Base-by-base conservation (phyloP, 2,797 vertebrate species). In the Malurus splendens region DNA sequence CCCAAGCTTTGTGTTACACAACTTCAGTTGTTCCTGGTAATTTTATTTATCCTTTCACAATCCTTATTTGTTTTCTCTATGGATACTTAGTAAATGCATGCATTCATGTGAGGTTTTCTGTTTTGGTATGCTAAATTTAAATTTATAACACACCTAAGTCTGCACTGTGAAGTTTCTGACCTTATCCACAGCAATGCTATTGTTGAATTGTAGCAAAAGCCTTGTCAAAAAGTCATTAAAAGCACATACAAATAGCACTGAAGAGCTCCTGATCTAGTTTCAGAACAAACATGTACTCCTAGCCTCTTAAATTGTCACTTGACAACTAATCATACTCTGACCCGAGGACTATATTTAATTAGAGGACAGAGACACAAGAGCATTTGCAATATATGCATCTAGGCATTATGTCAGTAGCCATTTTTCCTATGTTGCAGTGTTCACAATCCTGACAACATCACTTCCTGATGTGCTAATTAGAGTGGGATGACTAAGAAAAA, bases 351-450 rank as follows among this genome's bases (percentile, higher is more conserved):
- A 38, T 68, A 87, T 86, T 94, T 96, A 95, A 96, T 95, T 94
- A 94, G 89, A 87, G 67, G 82, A 94, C 54, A 81, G 74, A 6
- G 5, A 76, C 72, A 78, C 41, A 51, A 64, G 78, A 93, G 32
- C 41, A 71, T 91, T 94, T 93, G 66, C 70, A 82, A 82, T 92
- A 54, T 74, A 96, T 94, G 86, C 85, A 86, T 95, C 48, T 71
- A 95, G 94, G 85, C 93, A 95, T 60, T 66, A 32, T 95, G 93
- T 96, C 96, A 96, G 87, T 50, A 90, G 45, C 54, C 51, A 90
- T 96, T 95, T 88, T 72, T 72, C 30, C 86, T 56, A 9, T 2
- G 7, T 59, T 93, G 32, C 25, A 32, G 25, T 30, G 24, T 92
- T 89, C 85, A 77, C 89, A 65, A 30, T 22, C 71, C 73, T 89